Conservation (phyloP, 2,797 vertebrate genomes). For the Xiphorhynchus erythropygius region DNA sequence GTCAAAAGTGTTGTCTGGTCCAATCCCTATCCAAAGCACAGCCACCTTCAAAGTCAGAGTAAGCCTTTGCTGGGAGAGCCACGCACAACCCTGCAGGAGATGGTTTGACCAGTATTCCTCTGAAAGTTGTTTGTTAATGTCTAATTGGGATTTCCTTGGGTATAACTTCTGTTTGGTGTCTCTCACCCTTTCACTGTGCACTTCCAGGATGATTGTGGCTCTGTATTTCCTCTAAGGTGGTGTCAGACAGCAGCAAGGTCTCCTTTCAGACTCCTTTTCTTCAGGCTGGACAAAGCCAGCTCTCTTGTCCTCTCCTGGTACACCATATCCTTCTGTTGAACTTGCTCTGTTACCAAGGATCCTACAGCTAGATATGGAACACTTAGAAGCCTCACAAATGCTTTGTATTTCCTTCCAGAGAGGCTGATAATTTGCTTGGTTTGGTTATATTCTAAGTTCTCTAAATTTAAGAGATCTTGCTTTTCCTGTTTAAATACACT, state of each 20-base stretch:
- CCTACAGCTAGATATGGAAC: fast-evolving
- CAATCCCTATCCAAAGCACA: background rate
- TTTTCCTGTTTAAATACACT: background rate
- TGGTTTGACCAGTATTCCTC: background rate
- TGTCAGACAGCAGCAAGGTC: background rate
- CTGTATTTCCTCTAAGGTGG: background rate
- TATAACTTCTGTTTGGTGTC: background rate
- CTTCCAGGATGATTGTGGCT: background rate
- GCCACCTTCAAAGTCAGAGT: background rate
- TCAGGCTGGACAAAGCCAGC: background rate
- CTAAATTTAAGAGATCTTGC: background rate
- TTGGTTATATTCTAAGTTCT: background rate
- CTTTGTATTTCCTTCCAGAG: background rate
- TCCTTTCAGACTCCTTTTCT: background rate
- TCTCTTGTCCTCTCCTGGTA: background rate
- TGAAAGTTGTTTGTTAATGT: background rate
- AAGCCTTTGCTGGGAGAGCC: background rate
- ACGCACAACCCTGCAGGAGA: background rate
- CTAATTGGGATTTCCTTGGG: background rate
- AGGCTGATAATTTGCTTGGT: background rate
- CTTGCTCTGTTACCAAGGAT: background rate
- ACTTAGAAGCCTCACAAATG: background rate
- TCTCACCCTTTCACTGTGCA: background rate
- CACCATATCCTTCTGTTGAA: background rate
- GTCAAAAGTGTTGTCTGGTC: background rate